Conservation (phyloP, 2,888 invertebrate species). For the Deroplatys truncata region DNA sequence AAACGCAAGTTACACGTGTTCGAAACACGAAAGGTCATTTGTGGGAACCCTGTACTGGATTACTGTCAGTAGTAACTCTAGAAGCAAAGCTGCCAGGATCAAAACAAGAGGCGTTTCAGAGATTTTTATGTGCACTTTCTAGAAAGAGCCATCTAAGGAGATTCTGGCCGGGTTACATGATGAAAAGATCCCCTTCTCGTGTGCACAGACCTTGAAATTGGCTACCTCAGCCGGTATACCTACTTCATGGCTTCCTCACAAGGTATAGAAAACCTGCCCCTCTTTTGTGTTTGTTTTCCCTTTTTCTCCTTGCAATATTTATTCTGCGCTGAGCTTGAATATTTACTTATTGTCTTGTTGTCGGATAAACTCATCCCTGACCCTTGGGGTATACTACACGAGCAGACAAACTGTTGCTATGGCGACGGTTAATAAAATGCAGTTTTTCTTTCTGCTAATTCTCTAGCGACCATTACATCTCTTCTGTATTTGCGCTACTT, state of each 20-base stretch:
- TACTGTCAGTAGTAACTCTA: no score
- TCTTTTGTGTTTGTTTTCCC: not conserved
- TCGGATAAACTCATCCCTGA: not conserved
- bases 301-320: not conserved
- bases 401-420: no score
- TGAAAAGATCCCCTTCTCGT: not conserved
- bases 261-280: no score
- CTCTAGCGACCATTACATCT: no score
- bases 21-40: no score
- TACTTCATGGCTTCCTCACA: not conserved
- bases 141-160: not conserved
- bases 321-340: not conserved
- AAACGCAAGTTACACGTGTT: no score
- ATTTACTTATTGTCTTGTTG: not conserved
- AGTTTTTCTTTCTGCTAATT: no score
- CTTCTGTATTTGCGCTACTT: no score
- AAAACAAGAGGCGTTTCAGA: no score
- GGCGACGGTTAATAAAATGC: no score
- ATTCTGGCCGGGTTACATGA: not conserved
- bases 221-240: not conserved
- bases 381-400: not conserved
- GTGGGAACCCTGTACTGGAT: no score
- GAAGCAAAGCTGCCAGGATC: no score
- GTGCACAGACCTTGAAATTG: not conserved
- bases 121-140: not conserved